These are phyloP conservation scores for Synergus umbraculus DNA, from an alignment of 2,888 invertebrate species.

Conservation along the genomic window DNA sequence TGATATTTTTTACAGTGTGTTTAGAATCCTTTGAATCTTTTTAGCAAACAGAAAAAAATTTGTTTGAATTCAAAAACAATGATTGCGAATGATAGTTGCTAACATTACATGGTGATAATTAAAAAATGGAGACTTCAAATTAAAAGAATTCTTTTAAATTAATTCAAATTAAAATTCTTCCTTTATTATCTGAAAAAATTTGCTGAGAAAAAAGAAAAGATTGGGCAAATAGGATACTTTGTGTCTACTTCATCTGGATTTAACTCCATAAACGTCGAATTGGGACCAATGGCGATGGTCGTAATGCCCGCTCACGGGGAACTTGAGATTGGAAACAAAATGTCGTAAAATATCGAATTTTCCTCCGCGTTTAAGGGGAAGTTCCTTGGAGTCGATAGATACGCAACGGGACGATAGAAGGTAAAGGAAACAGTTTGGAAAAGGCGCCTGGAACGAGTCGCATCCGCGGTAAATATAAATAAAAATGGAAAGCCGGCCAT, in stretches of 20 bases:
- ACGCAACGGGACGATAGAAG: conserved; percentile 47
- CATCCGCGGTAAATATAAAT: conserved; percentile 72
- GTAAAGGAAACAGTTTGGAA: conserved; percentile 58
- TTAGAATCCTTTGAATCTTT: no score
- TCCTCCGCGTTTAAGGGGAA: conserved; percentile 46
- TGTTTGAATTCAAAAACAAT: no score
- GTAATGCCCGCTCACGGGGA: conserved; percentile 55
- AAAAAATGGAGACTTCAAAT: no score
- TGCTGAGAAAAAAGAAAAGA: background rate
- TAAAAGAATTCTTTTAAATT: no score
- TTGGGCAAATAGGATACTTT: background rate
- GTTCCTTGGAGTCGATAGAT: conserved; percentile 49
- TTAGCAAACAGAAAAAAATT: no score
- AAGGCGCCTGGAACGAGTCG: conserved; percentile 47
- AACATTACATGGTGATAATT: no score
- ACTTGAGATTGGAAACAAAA: conserved; percentile 71
- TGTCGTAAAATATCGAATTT: conserved; percentile 70
- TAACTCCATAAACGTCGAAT: conserved; percentile 69
- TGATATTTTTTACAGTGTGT: no score
- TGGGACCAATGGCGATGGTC: conserved; percentile 32
- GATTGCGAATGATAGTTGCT: no score
- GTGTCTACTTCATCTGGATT: conserved; percentile 65
- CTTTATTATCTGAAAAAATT: background rate
- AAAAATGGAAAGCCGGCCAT: conserved; percentile 76
- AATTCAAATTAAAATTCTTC: no score